Evolutionary conservation across 2,888 invertebrate species (phyloP).

Genomic region (Melipona bicolor): DNA sequence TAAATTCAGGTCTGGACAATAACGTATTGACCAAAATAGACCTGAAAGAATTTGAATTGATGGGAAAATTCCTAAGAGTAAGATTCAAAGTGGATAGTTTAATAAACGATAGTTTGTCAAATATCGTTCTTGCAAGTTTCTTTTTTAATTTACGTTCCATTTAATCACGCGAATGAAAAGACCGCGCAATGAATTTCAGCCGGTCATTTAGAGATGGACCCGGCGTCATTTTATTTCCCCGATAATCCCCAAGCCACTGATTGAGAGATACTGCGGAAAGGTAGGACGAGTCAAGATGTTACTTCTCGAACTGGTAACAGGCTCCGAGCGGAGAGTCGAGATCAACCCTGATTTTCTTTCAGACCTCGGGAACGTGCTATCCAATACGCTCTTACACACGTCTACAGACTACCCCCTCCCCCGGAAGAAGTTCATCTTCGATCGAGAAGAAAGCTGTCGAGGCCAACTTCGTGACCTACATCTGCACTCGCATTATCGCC

Average conservation of each 20-base stretch:
- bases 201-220: background rate
- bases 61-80: too few species aligned
- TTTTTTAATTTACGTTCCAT: too few species aligned
- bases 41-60: too few species aligned
- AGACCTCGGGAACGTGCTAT: conserved; percentile 17
- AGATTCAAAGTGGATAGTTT: too few species aligned
- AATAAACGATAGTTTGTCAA: too few species aligned
- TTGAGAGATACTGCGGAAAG: conserved; percentile 8
- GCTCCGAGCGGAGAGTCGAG: conserved; percentile 49
- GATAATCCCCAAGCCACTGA: background rate
- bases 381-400: conserved; percentile 34
- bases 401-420: background rate
- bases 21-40: too few species aligned
- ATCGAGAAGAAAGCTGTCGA: conserved; percentile 4
- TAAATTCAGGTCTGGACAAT: too few species aligned
- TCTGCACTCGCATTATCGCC: background rate
- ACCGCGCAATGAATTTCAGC: background rate
- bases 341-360: conserved; percentile 62
- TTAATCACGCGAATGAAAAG: too few species aligned
- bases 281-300: conserved; percentile 35
- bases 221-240: background rate
- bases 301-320: conserved; percentile 52
- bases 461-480: background rate
- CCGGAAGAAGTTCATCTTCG: conserved; percentile 23
- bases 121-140: too few species aligned